A percentile compares a stretch with the other conserved stretches of the same genome.
phyloP scores from a whole-genome alignment of 2,113 vertebrate species.

The Dolichotis patagonum region DNA sequence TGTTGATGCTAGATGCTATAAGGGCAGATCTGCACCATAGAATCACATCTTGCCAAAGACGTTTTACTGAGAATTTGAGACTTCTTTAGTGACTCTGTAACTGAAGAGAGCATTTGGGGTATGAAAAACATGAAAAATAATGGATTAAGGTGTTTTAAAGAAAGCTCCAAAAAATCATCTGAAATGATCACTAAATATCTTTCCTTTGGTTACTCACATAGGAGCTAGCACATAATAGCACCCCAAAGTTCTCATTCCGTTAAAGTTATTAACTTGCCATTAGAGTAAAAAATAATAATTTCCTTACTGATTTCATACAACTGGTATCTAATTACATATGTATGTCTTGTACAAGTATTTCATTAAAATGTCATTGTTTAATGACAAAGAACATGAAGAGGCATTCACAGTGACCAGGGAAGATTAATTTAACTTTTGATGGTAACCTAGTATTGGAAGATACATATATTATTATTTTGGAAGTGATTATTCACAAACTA shows the following conservation, averaged over 20 bases:
- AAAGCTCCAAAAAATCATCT: not conserved
- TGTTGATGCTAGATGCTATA: not conserved
- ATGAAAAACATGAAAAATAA: not conserved
- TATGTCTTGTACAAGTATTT: not conserved
- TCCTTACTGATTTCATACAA: not conserved
- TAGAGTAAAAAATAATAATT: not conserved
- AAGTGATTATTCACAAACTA: not conserved
- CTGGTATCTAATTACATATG: not conserved
- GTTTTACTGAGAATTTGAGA: not conserved
- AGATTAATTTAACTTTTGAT: not conserved
- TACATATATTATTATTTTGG: not conserved
- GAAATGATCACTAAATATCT: not conserved
- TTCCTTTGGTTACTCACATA: not conserved
- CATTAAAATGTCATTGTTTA: not conserved
- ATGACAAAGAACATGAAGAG: not conserved
- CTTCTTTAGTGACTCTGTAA: not conserved
- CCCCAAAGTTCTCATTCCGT: not conserved
- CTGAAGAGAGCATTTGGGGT: not conserved
- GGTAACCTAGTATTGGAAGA: not conserved
- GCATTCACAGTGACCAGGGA: not conserved
- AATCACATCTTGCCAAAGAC: rapidly evolving
- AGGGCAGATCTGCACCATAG: rapidly evolving
- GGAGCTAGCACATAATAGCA: not conserved
- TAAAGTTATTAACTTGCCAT: not conserved
- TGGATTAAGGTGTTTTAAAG: not conserved